Evolutionary conservation across 2,113 vertebrate genomes (phyloP), one percentile per base, ranked within the genome.

Genomic region (Sceloporus tristichus): DNA sequence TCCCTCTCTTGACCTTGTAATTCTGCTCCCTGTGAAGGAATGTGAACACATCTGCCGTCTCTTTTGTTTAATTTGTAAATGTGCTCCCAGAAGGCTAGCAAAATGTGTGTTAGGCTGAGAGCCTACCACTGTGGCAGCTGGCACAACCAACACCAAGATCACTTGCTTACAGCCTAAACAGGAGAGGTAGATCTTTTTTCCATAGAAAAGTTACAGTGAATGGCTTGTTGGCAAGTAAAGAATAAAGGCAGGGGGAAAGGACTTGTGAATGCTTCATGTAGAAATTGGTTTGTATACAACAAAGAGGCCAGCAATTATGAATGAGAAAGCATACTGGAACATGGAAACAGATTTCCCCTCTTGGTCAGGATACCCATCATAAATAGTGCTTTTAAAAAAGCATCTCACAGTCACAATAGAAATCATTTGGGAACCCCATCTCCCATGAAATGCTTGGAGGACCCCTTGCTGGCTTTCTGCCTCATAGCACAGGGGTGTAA

Each of bases 61-160:
- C 70, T 86, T 92, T 91, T 25, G 0, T 93, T 91, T 87, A 86
- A 88, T 91, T 92, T 91, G 81, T 87, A 87, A 94, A 94, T 84
- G 87, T 3, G 2, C 5, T 90, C 79, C 74, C n/a, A 0, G 66
- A 87, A 78, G 85, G 34, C 54, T 71, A 9, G n/a, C 13, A 75
- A 68, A 85, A 70, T 21, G 70, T 54, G 2, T 25, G 48, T 66
- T 87, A 88, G 42, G 48, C 85, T 38, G 38, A 85, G 56, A 83
- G 74, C 5, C 87, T 79, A 79, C 81, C 53, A 70, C 0, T 0
- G 5, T n/a, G n/a, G 75, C 73, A 78, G n/a, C 83, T 14, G 21
- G 83, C 0, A 0, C 19, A 54, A 87, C 85, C 76, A 74, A 77
- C 74, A 6, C 14, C 29, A 79, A 10, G 34, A 87, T 82, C 0